phyloP scores from a whole-genome alignment of 2,888 invertebrate species.

The Drosophila picticornis region DNA sequence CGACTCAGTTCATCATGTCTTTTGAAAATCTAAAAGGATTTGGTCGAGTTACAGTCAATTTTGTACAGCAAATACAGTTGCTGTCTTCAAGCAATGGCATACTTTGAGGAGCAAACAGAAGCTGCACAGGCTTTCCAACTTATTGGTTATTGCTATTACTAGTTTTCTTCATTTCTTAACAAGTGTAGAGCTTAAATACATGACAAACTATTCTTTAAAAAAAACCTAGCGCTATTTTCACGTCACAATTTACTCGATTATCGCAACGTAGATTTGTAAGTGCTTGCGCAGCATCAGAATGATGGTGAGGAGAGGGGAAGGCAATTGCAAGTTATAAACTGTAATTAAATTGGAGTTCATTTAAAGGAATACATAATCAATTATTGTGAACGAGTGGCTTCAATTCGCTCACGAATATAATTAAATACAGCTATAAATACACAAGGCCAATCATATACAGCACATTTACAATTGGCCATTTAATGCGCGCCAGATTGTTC shows the following conservation, averaged over 20 bases:
- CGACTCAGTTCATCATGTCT: neutral
- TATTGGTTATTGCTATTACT: neutral
- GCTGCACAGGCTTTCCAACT: neutral
- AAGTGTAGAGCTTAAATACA: neutral
- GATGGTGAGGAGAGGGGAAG: neutral
- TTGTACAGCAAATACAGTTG: neutral
- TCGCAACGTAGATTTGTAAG: neutral
- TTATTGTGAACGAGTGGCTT: constrained; percentile 56
- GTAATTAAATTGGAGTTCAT: constrained; percentile 75
- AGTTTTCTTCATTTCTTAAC: neutral
- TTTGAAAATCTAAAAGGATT: neutral
- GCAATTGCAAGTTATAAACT: constrained; percentile 26
- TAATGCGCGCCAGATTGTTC: constrained; percentile 40
- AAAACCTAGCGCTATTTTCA: neutral
- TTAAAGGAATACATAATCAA: constrained; percentile 77
- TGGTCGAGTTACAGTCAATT: neutral
- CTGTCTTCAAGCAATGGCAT: neutral
- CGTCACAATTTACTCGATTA: neutral
- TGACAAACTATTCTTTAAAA: neutral
- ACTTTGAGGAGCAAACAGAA: neutral
- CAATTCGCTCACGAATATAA: constrained; percentile 14
- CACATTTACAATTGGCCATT: constrained; percentile 5
- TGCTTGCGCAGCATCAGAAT: neutral
- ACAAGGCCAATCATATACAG: neutral
- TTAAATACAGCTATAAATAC: constrained; percentile 18